phyloP scores from a whole-genome alignment of 2,797 vertebrate species.

The Myoxocephalus aenaeus region DNA sequence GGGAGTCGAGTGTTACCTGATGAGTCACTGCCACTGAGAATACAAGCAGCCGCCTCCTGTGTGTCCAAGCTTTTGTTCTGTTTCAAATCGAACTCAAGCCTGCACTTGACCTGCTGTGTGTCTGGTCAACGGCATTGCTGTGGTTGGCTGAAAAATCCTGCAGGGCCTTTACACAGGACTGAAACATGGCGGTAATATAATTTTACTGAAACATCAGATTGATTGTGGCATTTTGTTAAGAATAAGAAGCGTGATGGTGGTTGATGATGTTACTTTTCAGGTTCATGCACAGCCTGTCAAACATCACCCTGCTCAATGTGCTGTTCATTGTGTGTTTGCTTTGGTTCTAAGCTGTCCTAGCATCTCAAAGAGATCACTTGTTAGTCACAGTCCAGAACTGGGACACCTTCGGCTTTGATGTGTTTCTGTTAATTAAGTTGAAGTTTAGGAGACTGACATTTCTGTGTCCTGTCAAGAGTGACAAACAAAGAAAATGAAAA shows the following conservation, averaged over 20 bases:
- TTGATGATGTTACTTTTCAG: background rate
- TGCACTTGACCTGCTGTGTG: background rate
- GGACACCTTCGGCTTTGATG: conserved; percentile 11
- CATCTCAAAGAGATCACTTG: conserved; percentile 4
- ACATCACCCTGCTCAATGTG: background rate
- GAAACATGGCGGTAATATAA: background rate
- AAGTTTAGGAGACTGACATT: conserved; percentile 2
- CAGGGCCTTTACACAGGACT: background rate
- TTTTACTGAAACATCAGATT: background rate
- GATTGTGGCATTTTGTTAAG: background rate
- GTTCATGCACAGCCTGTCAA: background rate
- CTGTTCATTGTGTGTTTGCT: background rate
- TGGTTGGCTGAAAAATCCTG: background rate
- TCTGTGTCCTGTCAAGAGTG: conserved; percentile 15
- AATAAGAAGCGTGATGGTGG: background rate
- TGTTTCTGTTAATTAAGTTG: conserved; percentile 5
- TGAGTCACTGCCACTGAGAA: conserved; percentile 38
- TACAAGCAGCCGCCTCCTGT: conserved; percentile 14
- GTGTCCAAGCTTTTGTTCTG: conserved; percentile 21
- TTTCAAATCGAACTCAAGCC: conserved; percentile 17
- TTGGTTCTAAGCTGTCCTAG: background rate
- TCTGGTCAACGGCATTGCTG: background rate
- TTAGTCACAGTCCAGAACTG: conserved; percentile 20
- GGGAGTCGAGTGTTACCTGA: conserved; percentile 44
- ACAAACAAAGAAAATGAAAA: conserved; percentile 1